Conservation (phyloP, 2,797 vertebrate genomes). For the Protosalanx chinensis region DNA sequence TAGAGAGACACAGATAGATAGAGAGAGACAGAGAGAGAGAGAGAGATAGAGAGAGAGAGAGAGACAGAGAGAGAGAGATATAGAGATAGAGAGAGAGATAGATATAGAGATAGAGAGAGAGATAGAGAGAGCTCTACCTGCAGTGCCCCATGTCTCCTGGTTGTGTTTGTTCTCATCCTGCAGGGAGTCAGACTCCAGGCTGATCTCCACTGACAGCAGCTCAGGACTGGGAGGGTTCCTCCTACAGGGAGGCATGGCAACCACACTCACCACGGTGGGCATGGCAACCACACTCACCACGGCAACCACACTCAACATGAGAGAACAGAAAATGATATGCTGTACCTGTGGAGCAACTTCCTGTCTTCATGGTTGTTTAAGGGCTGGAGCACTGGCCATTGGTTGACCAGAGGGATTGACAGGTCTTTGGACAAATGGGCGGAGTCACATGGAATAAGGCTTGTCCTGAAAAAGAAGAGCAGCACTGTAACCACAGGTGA, state of each 20-base stretch:
- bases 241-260: constrained; percentile 60
- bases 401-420: constrained; percentile 86
- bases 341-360: constrained; percentile 86
- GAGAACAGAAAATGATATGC: no score
- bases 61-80: neutral
- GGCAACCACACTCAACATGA: constrained; percentile 11
- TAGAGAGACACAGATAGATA: no score
- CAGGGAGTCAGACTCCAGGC: constrained; percentile 87
- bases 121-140: constrained; percentile 65
- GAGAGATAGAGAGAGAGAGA: no score
- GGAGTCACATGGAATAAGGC: constrained; percentile 90
- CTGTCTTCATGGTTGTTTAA: constrained; percentile 82
- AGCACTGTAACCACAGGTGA: neutral
- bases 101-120: neutral
- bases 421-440: constrained; percentile 86
- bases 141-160: constrained; percentile 85
- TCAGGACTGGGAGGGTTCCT: constrained; percentile 92
- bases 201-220: constrained; percentile 88
- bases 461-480: constrained; percentile 75
- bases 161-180: constrained; percentile 82
- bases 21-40: no score
- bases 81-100: neutral
- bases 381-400: constrained; percentile 86
- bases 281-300: constrained; percentile 3
- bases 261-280: neutral